A percentile compares a stretch with the other conserved stretches of the same genome.
Conservation (phyloP, 2,797 vertebrate species). For the Girardinus metallicus region DNA sequence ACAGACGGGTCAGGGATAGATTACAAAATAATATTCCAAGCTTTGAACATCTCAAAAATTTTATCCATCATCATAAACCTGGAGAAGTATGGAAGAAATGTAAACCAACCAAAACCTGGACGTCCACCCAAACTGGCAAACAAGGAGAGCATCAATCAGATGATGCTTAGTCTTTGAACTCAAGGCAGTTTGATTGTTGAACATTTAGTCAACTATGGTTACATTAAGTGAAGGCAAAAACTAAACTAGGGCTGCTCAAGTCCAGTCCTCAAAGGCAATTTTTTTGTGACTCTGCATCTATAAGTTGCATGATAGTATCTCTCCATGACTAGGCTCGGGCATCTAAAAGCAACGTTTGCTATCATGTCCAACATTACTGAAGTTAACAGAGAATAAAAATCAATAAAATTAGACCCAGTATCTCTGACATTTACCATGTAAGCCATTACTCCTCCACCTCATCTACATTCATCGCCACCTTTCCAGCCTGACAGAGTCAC, state of each 20-base stretch:
- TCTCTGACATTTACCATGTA: conserved; percentile 32
- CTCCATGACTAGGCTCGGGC: not conserved
- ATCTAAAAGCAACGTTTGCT: not conserved
- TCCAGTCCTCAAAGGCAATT: not conserved
- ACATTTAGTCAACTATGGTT: not conserved
- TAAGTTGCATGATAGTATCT: not conserved
- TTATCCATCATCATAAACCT: not conserved
- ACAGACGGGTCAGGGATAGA: not conserved
- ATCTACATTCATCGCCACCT: conserved; percentile 62
- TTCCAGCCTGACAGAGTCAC: conserved; percentile 57
- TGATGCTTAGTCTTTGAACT: not conserved
- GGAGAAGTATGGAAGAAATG: not conserved
- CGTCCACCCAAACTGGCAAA: not conserved
- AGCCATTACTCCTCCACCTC: conserved; percentile 63
- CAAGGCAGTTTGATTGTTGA: not conserved
- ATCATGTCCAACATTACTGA: not conserved
- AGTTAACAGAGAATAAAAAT: not conserved
- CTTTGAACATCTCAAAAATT: not conserved
- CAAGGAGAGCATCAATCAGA: not conserved
- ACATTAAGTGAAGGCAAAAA: too few species aligned
- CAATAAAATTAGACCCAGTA: not conserved
- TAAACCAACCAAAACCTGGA: not conserved
- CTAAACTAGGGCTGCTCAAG: not conserved
- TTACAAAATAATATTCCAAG: not conserved
- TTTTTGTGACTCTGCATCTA: not conserved